phyloP scores from a whole-genome alignment of 2,888 invertebrate species.

The Pollenia griseotomentosa region DNA sequence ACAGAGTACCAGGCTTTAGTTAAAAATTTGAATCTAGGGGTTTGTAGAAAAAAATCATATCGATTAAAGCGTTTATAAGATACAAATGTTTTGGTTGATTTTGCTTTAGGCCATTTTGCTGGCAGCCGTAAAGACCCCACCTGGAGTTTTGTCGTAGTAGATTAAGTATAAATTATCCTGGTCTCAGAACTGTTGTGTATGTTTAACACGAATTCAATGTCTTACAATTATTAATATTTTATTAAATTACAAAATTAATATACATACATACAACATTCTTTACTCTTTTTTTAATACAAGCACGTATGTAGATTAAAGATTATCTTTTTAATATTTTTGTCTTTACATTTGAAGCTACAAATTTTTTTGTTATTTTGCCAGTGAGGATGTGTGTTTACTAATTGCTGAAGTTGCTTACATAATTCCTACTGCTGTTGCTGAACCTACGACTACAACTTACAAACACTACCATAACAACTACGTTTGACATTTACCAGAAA shows the following conservation, averaged over 20 bases:
- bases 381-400: not conserved
- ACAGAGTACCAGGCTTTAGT: no score
- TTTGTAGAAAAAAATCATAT: not conserved
- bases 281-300: no score
- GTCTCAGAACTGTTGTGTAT: no score
- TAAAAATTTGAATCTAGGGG: no score
- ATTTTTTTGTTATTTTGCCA: no score
- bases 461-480: not conserved
- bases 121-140: no score
- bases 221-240: conserved; percentile 35
- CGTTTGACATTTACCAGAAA: not conserved
- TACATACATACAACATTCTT: not conserved
- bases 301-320: no score
- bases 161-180: no score
- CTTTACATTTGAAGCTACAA: no score
- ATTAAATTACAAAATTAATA: not conserved
- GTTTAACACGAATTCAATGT: not conserved
- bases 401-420: not conserved
- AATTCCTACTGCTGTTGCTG: not conserved
- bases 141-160: no score
- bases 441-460: not conserved
- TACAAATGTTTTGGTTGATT: not conserved
- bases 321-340: not conserved
- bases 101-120: no score
- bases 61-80: conserved; percentile 5